phyloP scores from a whole-genome alignment of 2,888 invertebrate species.

The Drosophila birchii region DNA sequence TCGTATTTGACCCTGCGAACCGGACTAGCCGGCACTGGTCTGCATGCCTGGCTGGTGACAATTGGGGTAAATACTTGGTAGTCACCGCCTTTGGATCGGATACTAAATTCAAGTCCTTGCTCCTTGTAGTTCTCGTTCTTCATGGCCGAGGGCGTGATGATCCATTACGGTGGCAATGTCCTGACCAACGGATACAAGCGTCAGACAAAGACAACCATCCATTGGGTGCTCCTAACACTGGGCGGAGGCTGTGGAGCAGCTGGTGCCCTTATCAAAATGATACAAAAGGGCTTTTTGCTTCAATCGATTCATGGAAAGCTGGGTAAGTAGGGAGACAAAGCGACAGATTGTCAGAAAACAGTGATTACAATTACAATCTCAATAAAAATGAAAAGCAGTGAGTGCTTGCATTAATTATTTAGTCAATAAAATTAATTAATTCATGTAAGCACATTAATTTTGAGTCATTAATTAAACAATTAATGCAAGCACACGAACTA shows the following conservation, averaged over 20 bases:
- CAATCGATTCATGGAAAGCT: slow-evolving; percentile 75
- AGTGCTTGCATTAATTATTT: neutral
- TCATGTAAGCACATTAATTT: neutral
- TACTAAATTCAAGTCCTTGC: neutral
- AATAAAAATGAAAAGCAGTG: neutral
- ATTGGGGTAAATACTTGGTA: slow-evolving; percentile 76
- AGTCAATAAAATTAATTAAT: neutral
- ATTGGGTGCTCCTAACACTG: slow-evolving; percentile 80
- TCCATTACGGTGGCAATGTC: slow-evolving; percentile 80
- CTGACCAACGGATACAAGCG: slow-evolving; percentile 74
- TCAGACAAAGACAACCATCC: slow-evolving; percentile 81
- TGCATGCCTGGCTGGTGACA: slow-evolving; percentile 83
- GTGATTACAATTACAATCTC: neutral
- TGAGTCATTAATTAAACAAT: neutral
- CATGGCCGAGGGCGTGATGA: slow-evolving; percentile 83
- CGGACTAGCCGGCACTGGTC: slow-evolving; percentile 66
- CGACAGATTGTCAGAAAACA: neutral
- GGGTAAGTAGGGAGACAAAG: slow-evolving; percentile 60
- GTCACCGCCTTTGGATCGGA: neutral
- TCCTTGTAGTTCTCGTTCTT: slow-evolving; percentile 79
- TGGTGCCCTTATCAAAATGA: slow-evolving; percentile 80
- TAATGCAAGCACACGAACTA: neutral
- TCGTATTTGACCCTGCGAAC: slow-evolving; percentile 76
- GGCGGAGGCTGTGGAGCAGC: slow-evolving; percentile 81
- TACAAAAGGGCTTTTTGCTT: slow-evolving; percentile 74